These are phyloP conservation scores for Lasioglossum figueresi DNA, from an alignment of 2,888 invertebrate genomes.

Conservation along the genomic window DNA sequence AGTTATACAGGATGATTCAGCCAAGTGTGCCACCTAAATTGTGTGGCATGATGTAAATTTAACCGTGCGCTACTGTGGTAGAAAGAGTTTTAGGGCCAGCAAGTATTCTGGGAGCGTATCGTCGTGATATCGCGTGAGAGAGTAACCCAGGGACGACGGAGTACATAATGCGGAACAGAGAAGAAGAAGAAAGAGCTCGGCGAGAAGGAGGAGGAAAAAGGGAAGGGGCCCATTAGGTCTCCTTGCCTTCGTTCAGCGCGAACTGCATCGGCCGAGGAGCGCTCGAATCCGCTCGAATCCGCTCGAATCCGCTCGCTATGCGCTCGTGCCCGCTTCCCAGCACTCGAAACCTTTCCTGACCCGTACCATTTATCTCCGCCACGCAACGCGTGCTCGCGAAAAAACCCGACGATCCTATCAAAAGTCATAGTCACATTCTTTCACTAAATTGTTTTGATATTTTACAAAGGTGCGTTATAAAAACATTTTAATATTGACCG, in stretches of 20 bases:
- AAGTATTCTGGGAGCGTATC: conserved; percentile 53
- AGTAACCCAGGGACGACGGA: conserved; percentile 61
- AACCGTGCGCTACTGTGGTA: not conserved
- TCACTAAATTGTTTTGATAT: not conserved
- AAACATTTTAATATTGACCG: too few relatives aligned
- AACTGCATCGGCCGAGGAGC: conserved; percentile 38
- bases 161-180: conserved; percentile 15
- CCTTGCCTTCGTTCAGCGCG: conserved; percentile 54
- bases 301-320: conserved; percentile 27
- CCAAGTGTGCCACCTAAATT: too few relatives aligned
- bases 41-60: not conserved
- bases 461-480: too few relatives aligned
- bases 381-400: conserved; percentile 2
- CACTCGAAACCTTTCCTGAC: conserved; percentile 26
- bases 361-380: conserved; percentile 25
- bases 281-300: conserved; percentile 38
- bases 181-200: conserved; percentile 6
- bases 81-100: not conserved
- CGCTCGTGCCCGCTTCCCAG: conserved; percentile 37
- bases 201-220: conserved; percentile 42
- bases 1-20: too few relatives aligned
- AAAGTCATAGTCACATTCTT: not conserved
- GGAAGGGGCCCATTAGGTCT: conserved; percentile 71
- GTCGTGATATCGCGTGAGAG: conserved; percentile 76
- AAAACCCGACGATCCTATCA: not conserved